These are phyloP conservation scores for Valencia hispanica DNA, from an alignment of 2,797 vertebrate species.

Conservation along the genomic window DNA sequence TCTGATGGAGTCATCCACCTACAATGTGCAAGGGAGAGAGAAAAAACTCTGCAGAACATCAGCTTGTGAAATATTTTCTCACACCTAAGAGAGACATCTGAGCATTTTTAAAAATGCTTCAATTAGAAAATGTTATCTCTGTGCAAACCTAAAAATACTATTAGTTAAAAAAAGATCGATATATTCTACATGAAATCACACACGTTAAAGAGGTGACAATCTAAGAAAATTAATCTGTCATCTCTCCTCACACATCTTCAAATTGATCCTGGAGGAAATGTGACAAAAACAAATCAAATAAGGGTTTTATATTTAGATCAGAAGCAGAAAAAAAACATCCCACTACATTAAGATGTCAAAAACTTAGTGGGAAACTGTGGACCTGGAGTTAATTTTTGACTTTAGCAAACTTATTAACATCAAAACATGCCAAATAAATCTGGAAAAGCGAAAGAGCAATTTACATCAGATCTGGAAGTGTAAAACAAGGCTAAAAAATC, in stretches of 20 bases:
- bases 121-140: slow-evolving; percentile 10
- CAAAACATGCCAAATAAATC: neutral
- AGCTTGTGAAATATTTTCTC: slow-evolving; percentile 8
- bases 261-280: slow-evolving; percentile 22
- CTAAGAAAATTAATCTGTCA: slow-evolving; percentile 13
- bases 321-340: neutral
- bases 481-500: no score
- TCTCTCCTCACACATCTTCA: slow-evolving; percentile 2
- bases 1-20: slow-evolving; percentile 37
- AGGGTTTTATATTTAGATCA: slow-evolving; percentile 15
- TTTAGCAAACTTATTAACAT: neutral
- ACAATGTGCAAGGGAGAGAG: slow-evolving; percentile 8
- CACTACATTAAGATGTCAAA: neutral
- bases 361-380: neutral
- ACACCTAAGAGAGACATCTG: neutral
- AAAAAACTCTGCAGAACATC: neutral
- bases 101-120: neutral
- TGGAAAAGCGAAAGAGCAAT: neutral
- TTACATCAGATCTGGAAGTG: neutral
- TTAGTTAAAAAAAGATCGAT: neutral
- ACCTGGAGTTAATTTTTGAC: neutral
- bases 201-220: slow-evolving; percentile 3
- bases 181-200: neutral
- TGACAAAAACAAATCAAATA: slow-evolving; percentile 10
- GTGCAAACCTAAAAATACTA: slow-evolving; percentile 9